These are phyloP conservation scores for Triplophysa rosa DNA, from an alignment of 2,113 vertebrate genomes.

Conservation along the genomic window DNA sequence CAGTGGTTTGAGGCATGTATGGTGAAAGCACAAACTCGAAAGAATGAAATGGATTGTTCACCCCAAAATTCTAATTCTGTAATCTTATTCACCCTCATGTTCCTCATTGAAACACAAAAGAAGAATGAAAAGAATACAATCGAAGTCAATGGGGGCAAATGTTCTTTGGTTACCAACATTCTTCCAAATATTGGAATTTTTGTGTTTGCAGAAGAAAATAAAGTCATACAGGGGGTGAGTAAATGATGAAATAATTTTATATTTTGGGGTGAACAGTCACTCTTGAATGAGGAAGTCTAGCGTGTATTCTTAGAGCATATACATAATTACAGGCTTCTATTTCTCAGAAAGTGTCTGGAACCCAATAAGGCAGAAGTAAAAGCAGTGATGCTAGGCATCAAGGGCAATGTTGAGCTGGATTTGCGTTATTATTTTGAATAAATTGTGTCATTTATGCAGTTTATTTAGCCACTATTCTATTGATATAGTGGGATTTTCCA, in stretches of 20 bases:
- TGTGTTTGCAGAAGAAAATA: too few species aligned
- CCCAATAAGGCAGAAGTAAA: slow-evolving; percentile 14
- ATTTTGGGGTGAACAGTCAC: background rate
- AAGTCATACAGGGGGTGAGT: too few species aligned
- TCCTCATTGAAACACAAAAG: too few species aligned
- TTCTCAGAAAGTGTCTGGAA: background rate
- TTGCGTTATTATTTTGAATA: background rate
- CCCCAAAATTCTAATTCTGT: too few species aligned
- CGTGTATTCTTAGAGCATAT: background rate
- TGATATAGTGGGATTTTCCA: background rate
- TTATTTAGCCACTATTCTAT: background rate
- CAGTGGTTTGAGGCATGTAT: background rate
- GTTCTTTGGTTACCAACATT: too few species aligned
- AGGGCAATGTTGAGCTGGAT: background rate
- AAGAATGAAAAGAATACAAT: too few species aligned
- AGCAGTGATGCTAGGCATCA: background rate
- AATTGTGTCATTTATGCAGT: background rate
- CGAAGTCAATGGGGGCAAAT: too few species aligned
- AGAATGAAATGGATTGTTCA: background rate
- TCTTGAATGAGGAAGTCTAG: background rate
- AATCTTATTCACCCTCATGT: too few species aligned
- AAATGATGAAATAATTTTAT: too few species aligned
- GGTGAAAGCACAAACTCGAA: background rate
- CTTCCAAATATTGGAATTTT: too few species aligned
- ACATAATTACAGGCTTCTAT: background rate